Percentiles rank a stretch among this genome's conserved stretches.
These are phyloP conservation scores for Druon quercuslanigerum DNA, from an alignment of 1,140 invertebrate species.

Conservation along the genomic window DNA sequence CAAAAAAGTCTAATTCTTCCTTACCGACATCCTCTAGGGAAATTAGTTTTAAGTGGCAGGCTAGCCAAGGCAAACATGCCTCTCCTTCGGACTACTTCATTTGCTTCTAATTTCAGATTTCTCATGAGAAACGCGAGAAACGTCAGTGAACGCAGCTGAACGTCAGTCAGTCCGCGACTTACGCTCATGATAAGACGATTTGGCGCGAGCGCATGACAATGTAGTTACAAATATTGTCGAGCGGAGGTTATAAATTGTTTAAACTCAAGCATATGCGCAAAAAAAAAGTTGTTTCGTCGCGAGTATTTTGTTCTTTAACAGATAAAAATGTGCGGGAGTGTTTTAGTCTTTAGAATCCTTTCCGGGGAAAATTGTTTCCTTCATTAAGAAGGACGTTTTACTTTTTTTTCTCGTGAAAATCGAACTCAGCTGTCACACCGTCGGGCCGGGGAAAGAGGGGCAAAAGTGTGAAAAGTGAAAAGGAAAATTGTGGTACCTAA, in stretches of 20 bases:
- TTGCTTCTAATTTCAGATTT: too few relatives aligned
- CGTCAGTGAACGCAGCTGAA: neutral
- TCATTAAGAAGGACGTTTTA: neutral
- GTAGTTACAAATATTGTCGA: neutral
- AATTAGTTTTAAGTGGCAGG: too few relatives aligned
- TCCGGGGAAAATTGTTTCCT: neutral
- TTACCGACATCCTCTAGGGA: too few relatives aligned
- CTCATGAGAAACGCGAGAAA: neutral
- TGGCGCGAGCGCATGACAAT: conserved; percentile 1
- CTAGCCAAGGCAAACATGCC: too few relatives aligned
- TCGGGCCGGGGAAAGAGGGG: too few relatives aligned
- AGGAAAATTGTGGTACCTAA: conserved; percentile 19
- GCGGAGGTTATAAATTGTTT: neutral
- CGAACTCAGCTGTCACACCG: neutral
- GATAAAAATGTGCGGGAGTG: neutral
- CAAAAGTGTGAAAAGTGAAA: neutral
- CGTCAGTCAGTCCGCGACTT: neutral
- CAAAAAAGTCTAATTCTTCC: too few relatives aligned
- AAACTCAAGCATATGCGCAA: conserved; percentile 4
- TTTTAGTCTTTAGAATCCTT: neutral
- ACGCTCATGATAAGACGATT: neutral
- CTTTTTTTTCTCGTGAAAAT: neutral
- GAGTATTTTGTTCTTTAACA: neutral
- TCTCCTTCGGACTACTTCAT: too few relatives aligned
- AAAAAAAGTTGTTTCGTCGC: neutral